Percentiles rank a stretch among this genome's conserved stretches.
These are phyloP conservation scores for Pollenia angustigena DNA, from an alignment of 2,888 invertebrate species.

Conservation along the genomic window DNA sequence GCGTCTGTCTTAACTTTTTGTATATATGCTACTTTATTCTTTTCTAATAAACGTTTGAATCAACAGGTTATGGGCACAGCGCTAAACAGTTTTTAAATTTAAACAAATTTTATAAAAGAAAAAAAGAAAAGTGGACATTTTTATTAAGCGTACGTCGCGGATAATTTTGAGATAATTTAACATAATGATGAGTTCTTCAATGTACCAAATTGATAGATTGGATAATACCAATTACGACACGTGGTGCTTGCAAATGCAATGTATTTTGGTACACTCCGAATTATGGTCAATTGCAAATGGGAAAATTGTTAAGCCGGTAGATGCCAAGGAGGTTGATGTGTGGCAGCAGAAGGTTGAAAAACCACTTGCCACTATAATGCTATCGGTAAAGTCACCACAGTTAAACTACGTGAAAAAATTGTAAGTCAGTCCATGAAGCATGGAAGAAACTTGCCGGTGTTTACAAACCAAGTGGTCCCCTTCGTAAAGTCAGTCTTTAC, in stretches of 20 bases:
- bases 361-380: constrained; percentile 39
- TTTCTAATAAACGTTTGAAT: too few species aligned
- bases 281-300: constrained; percentile 49
- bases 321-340: neutral
- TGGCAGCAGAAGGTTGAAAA: constrained; percentile 50
- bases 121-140: too few species aligned
- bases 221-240: constrained; percentile 27
- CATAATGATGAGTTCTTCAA: constrained; percentile 6
- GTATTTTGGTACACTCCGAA: constrained; percentile 48
- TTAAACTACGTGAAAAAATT: too few species aligned
- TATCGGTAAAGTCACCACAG: constrained; percentile 51
- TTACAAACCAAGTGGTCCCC: neutral
- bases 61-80: too few species aligned
- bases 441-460: constrained; percentile 58
- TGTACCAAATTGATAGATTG: constrained; percentile 29
- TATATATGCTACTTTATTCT: too few species aligned
- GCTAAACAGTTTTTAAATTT: too few species aligned
- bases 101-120: too few species aligned
- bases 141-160: too few species aligned
- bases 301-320: constrained; percentile 8
- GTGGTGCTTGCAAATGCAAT: constrained; percentile 62
- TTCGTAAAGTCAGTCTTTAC: constrained; percentile 44
- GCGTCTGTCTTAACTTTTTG: too few species aligned
- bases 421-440: constrained; percentile 14
- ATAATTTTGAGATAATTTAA: too few species aligned